Conservation (phyloP, 2,113 vertebrate species). For the Ictidomys tridecemlineatus region DNA sequence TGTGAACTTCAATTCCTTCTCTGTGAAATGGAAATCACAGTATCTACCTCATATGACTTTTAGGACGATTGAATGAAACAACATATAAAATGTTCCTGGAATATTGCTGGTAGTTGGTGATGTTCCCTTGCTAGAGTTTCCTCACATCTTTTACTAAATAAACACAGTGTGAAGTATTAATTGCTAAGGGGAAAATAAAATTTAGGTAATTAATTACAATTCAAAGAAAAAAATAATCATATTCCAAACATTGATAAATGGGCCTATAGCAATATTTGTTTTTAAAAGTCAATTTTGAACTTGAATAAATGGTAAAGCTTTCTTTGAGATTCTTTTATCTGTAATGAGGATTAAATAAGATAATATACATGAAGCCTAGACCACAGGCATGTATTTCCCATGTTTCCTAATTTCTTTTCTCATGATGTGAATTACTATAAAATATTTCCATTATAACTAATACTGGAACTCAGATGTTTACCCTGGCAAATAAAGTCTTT, state of each 20-base stretch:
- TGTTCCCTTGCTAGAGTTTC: not conserved
- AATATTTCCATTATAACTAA: not conserved
- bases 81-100: not conserved
- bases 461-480: not conserved
- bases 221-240: conserved; percentile 11
- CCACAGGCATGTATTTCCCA: not conserved
- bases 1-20: not conserved
- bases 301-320: not conserved
- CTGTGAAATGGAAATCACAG: not conserved
- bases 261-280: not conserved
- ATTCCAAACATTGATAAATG: not conserved
- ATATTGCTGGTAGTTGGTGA: not conserved
- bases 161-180: not conserved
- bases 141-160: not conserved
- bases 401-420: not conserved
- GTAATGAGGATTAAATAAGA: conserved; percentile 10
- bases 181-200: not conserved
- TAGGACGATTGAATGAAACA: not conserved
- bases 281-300: conserved; percentile 13
- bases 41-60: not conserved
- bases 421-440: not conserved
- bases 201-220: conserved; percentile 10
- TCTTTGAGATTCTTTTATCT: not conserved
- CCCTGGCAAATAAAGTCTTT: conserved; percentile 6
- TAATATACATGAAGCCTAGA: not conserved